Base-by-base conservation (phyloP, 1,140 invertebrate species). In the Sminthurides bifidus region DNA sequence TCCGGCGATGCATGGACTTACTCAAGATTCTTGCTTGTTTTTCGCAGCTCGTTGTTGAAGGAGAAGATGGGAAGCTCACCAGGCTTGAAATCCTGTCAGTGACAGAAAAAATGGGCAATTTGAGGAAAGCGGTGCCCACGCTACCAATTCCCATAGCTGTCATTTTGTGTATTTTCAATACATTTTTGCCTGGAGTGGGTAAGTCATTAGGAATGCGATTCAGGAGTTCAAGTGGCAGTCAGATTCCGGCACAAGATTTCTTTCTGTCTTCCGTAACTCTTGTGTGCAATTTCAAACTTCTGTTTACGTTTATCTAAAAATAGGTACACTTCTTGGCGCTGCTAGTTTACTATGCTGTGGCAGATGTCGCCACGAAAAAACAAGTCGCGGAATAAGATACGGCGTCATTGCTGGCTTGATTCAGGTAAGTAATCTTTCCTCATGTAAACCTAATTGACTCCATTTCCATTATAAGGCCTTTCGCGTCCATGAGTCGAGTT, bases 121-220 rank as follows among this genome's bases (percentile, higher is more conserved):
- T 76, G 41, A 68, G 74, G 57, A 74, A 72, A 63, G 71, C 75
- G 2, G 74, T 76, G 26, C 75, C 75, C 5, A 67, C 68, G 37
- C 72, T 77, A 69, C 75, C 74, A 5, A 52, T 75, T 8, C 67
- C 66, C 26, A 50, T 72, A n/a, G 74, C 75, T 48, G 63, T 73
- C 17, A 12, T 75, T 6, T 68, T 71, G 10, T 75, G 73, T 61
- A 63, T 76, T 15, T 45, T 75, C 49, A 77, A 77, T 64, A 70
- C 73, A 46, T 40, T 72, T 26, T 60, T 73, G 21, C 75, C 75
- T 3, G 75, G 75, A 55, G 59, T 70, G 46, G 75, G 75, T 77
- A 66, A 68, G 38, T 31, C 3, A n/a, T n/a, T n/a, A n/a, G n/a
- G 38, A 54, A 23, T 52, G 23, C 19, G 10, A 24, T n/a, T n/a